A percentile compares a stretch with the other conserved stretches of the same genome.
These are phyloP conservation scores for Hirundo rustica DNA, from an alignment of 2,797 vertebrate genomes.

Conservation along the genomic window DNA sequence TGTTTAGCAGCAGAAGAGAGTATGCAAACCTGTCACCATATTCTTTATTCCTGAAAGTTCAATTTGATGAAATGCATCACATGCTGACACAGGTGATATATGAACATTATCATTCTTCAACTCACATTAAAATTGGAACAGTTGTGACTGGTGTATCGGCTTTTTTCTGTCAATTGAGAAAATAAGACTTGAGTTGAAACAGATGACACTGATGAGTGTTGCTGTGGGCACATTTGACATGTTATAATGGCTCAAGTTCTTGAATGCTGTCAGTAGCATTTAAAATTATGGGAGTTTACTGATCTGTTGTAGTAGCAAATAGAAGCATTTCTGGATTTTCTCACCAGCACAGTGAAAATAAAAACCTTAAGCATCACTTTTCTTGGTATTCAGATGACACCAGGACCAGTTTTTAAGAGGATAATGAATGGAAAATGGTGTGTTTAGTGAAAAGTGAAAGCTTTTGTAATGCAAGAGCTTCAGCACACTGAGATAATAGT, in stretches of 20 bases:
- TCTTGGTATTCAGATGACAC: not conserved
- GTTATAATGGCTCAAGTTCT: not conserved
- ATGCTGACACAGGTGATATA: not conserved
- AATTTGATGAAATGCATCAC: not conserved
- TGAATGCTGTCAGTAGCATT: not conserved
- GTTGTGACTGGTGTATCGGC: not conserved
- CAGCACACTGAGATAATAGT: not conserved
- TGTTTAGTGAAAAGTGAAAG: not conserved
- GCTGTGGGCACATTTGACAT: not conserved
- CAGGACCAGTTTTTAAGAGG: not conserved
- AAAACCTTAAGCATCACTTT: not conserved
- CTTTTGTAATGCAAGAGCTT: not conserved
- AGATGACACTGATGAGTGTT: not conserved
- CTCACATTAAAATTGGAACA: not conserved
- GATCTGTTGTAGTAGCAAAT: not conserved
- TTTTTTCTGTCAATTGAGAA: not conserved
- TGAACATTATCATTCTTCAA: not conserved
- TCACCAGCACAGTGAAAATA: not conserved
- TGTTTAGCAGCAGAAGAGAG: not conserved
- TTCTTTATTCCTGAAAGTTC: not conserved
- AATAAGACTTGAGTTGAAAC: not conserved
- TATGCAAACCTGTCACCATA: not conserved
- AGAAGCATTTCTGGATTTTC: conserved; percentile 1
- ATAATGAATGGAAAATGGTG: not conserved
- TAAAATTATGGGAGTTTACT: not conserved